phyloP scores from a whole-genome alignment of 2,888 invertebrate genomes.

The Apodemia mormo region DNA sequence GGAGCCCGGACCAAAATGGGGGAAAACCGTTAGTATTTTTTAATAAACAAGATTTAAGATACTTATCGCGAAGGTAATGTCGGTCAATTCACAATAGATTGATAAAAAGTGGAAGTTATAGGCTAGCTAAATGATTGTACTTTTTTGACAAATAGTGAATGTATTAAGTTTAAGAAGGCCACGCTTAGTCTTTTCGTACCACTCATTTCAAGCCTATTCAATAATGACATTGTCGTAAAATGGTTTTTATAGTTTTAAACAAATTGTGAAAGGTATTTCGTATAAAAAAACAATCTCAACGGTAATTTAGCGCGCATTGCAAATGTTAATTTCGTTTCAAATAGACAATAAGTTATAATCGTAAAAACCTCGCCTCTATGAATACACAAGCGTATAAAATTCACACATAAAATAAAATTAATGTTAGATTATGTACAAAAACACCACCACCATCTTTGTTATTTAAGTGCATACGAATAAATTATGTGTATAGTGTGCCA shows the following conservation, averaged over 20 bases:
- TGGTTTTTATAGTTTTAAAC: constrained; percentile 37
- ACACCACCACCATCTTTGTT: constrained; percentile 67
- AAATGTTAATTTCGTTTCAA: constrained; percentile 25
- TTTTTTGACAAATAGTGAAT: constrained; percentile 48
- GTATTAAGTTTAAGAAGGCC: constrained; percentile 50
- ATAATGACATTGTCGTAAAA: constrained; percentile 59
- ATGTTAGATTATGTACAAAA: constrained; percentile 39
- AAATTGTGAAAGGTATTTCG: constrained; percentile 39
- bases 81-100: constrained; percentile 1
- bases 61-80: background rate
- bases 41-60: background rate
- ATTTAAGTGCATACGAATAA: constrained; percentile 49
- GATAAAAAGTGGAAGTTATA: background rate
- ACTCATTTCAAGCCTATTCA: constrained; percentile 44
- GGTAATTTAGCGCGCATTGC: constrained; percentile 25
- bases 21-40: background rate
- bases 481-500: constrained; percentile 50
- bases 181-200: constrained; percentile 32
- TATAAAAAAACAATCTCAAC: constrained; percentile 31
- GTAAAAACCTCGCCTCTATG: constrained; percentile 52
- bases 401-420: constrained; percentile 43
- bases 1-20: too few relatives aligned
- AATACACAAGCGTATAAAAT: constrained; percentile 56
- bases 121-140: constrained; percentile 3
- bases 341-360: constrained; percentile 24